A percentile compares a stretch with the other conserved stretches of the same genome.
These are phyloP conservation scores for Ooceraea biroi DNA, from an alignment of 1,140 invertebrate species.

Conservation along the genomic window DNA sequence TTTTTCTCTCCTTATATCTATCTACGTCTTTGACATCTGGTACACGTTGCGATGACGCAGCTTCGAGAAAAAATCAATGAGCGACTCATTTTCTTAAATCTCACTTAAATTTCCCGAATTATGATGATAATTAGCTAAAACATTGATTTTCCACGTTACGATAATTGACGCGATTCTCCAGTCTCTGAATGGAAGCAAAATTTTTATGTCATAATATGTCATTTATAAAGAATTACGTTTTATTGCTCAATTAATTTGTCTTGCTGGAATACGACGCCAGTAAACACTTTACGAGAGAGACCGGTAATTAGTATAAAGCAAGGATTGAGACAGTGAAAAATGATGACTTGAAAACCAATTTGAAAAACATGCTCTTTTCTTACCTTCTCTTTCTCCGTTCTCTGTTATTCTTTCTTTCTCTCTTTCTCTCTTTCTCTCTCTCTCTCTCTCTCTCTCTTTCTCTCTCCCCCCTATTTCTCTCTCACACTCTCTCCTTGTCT, in stretches of 20 bases:
- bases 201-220: too few relatives aligned
- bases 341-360: neutral
- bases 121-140: too few relatives aligned
- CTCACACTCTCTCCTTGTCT: constrained; percentile 45
- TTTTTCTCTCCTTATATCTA: neutral
- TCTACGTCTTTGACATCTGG: neutral
- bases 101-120: neutral
- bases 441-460: neutral
- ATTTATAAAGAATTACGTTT: neutral
- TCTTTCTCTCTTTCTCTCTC: neutral
- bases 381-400: neutral
- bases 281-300: neutral
- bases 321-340: constrained; percentile 1
- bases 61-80: too few relatives aligned
- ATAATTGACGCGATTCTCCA: too few relatives aligned
- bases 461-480: constrained; percentile 45
- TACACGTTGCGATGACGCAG: too few relatives aligned
- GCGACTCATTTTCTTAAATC: too few relatives aligned
- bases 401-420: neutral
- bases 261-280: neutral
- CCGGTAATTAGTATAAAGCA: neutral
- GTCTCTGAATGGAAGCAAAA: too few relatives aligned
- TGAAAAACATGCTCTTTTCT: neutral
- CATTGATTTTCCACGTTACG: too few relatives aligned
- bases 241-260: neutral